Percentiles rank a stretch among this genome's conserved stretches.
These are phyloP conservation scores for Mus spretus DNA, from an alignment of 2,797 vertebrate genomes.

Conservation along the genomic window DNA sequence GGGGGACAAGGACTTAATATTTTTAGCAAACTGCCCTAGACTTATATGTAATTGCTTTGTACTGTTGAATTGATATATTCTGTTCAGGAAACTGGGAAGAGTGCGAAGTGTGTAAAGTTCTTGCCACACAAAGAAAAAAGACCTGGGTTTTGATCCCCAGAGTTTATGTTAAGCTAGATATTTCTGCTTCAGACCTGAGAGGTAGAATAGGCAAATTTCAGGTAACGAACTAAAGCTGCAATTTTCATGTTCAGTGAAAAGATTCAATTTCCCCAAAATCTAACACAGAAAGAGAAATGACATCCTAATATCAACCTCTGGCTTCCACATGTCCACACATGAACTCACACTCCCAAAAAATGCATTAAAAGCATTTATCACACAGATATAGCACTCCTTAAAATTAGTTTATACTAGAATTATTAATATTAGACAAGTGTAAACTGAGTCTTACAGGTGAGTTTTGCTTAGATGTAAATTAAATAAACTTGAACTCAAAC, in stretches of 20 bases:
- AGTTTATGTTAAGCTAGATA: neutral
- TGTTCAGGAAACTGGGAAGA: neutral
- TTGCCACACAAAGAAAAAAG: neutral
- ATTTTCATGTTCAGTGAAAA: neutral
- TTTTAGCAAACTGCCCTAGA: neutral
- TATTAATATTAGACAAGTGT: neutral
- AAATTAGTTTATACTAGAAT: neutral
- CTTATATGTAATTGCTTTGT: neutral
- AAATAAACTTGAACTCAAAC: neutral
- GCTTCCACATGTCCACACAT: neutral
- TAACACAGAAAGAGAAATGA: neutral
- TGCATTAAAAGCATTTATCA: neutral
- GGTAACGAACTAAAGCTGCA: neutral
- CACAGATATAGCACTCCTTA: neutral
- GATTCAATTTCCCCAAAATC: neutral
- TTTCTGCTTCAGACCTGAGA: neutral
- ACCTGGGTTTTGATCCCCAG: neutral
- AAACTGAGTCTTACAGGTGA: slow-evolving; percentile 26
- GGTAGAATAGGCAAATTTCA: neutral
- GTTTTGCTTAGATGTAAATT: slow-evolving; percentile 22
- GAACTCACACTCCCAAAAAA: neutral
- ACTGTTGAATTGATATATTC: neutral
- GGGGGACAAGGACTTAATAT: neutral
- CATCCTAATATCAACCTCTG: neutral
- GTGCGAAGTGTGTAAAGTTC: neutral